Conservation (phyloP, 2,797 vertebrate genomes). For the Microctenopoma stevenorrisi region DNA sequence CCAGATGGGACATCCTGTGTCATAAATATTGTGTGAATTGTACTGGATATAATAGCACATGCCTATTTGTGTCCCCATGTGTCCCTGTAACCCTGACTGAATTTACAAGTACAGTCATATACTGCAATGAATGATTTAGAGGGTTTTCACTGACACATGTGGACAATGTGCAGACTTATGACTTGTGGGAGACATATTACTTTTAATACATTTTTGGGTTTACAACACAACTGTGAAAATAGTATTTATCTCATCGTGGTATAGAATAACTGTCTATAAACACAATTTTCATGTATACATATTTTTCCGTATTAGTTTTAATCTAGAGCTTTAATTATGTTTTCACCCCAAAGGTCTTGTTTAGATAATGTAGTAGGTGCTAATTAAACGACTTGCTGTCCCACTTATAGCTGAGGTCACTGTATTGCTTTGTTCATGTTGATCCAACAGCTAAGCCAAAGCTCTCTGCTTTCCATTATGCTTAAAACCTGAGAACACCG, state of each 20-base stretch:
- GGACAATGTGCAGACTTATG: conserved; percentile 37
- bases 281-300: background rate
- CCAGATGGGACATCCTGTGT: conserved; percentile 81
- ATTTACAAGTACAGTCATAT: conserved; percentile 63
- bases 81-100: conserved; percentile 63
- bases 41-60: conserved; percentile 60
- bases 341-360: conserved; percentile 64
- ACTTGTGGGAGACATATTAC: conserved; percentile 38
- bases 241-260: conserved; percentile 4
- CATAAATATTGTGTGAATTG: conserved; percentile 78
- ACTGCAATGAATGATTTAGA: conserved; percentile 64
- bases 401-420: conserved; percentile 60
- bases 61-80: conserved; percentile 45
- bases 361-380: conserved; percentile 61
- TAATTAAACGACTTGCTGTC: conserved; percentile 66
- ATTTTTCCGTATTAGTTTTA: conserved; percentile 49
- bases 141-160: conserved; percentile 40
- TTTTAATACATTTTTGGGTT: conserved; percentile 22
- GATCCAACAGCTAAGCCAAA: conserved; percentile 67
- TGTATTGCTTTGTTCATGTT: conserved; percentile 71
- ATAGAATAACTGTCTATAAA: background rate
- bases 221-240: conserved; percentile 1
- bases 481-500: conserved; percentile 63
- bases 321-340: conserved; percentile 63
- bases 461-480: conserved; percentile 66